phyloP scores from a whole-genome alignment of 2,797 vertebrate genomes.

The Sebastiscus albofasciatus region DNA sequence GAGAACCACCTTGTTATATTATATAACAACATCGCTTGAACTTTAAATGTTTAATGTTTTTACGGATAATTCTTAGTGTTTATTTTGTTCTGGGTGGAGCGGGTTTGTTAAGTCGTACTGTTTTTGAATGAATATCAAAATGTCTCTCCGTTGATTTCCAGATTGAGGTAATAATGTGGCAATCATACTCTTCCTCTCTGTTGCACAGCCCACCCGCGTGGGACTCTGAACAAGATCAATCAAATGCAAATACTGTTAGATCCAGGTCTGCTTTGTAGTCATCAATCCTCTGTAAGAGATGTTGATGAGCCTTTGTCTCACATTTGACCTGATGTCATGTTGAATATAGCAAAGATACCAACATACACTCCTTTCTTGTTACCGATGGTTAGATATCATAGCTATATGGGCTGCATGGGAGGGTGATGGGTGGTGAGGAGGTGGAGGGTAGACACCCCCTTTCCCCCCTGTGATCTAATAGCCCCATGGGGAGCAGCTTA shows the following conservation, averaged over 20 bases:
- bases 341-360: not conserved
- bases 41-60: conserved; percentile 1
- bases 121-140: conserved; percentile 4
- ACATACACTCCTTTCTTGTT: not conserved
- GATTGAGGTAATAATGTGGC: conserved; percentile 39
- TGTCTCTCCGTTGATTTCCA: conserved; percentile 29
- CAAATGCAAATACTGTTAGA: conserved; percentile 54
- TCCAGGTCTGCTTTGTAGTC: conserved; percentile 33
- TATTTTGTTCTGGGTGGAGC: not conserved
- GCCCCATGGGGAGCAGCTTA: conserved; percentile 55
- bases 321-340: conserved; percentile 34
- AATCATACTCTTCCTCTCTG: conserved; percentile 30
- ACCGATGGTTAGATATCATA: not conserved
- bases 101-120: not conserved
- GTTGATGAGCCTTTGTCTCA: conserved; percentile 14
- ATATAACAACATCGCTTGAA: conserved; percentile 1
- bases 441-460: not conserved
- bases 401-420: not conserved
- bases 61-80: not conserved
- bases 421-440: not conserved
- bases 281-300: conserved; percentile 2
- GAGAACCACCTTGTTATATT: conserved; percentile 9
- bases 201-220: conserved; percentile 33
- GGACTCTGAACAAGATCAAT: conserved; percentile 51
- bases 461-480: conserved; percentile 33